Evolutionary conservation across 2,113 vertebrate genomes (phyloP), one percentile per base, ranked within the genome.

Genomic region (Proterorhinus semilunaris): DNA sequence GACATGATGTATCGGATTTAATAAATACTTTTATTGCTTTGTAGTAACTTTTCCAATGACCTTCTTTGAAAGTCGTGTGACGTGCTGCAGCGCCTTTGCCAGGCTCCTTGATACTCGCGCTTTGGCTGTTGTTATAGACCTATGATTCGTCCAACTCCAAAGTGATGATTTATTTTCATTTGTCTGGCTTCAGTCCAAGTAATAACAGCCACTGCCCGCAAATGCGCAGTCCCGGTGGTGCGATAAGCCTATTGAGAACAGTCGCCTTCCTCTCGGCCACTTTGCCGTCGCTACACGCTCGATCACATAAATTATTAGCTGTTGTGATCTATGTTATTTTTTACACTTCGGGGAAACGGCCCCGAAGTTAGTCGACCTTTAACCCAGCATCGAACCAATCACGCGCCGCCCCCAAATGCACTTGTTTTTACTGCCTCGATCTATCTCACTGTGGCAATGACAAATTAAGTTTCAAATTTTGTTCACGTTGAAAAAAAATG

Each of bases 401-500:
- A 52, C 55, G 21, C 21, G 8, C 51, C 27, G 11, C 69, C 85
- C 78, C 79, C 62, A 81, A 72, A 83, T 80, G 62, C 27, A 66
- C 59, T 61, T 17, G 65, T 72, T 50, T 27, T 21, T 51, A 47
- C 54, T 15, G 27, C 42, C 70, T 69, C 65, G 55, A 65, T 86
- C 76, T 79, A 66, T 88, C 79, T 70, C 79, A n/a, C 21, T 54
- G 63, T 43, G 63, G 16, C 63, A 10, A 43, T 68, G 73, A 85
- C 76, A 87, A 82, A 86, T 83, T 68, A 82, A 82, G 66, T 88
- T 90, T 87, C 79, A 80, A 47, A 85, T 85, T 86, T 81, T 74
- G 79, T 83, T 74, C 83, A 63, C 82, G 80, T 78, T 48, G 68
- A 54, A 73, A 47, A 78, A 81, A 16, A 16, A 6, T 75, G 84